Evolutionary conservation across 2,797 vertebrate species (phyloP).

Genomic region (Gymnocypris eckloni): DNA sequence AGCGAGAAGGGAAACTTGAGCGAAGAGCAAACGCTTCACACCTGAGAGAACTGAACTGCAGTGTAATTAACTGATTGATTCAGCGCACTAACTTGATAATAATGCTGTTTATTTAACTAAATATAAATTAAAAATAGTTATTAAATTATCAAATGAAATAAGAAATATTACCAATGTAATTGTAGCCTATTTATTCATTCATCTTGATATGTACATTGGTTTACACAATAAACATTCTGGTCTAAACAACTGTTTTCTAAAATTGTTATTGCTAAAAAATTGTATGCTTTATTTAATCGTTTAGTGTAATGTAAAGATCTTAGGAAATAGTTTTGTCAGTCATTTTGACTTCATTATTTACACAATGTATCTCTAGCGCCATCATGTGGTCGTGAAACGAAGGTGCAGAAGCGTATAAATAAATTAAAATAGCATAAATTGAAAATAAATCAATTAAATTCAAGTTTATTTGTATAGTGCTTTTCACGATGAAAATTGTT

Average conservation of each 20-base stretch:
- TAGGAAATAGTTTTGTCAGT: background rate
- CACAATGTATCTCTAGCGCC: background rate
- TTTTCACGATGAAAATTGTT: no score
- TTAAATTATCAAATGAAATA: background rate
- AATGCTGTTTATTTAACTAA: background rate
- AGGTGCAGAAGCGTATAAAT: background rate
- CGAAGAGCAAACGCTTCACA: background rate
- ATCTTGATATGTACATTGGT: background rate
- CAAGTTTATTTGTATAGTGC: no score
- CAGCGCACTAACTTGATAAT: background rate
- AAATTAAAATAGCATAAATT: background rate
- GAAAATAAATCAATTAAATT: no score
- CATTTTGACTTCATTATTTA: background rate
- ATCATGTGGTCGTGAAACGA: background rate
- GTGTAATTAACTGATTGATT: background rate
- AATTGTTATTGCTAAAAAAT: no score
- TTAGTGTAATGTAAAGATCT: background rate
- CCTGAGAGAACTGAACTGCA: background rate
- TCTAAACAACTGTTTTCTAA: background rate
- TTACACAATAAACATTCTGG: background rate
- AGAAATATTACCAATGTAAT: background rate
- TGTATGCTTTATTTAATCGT: background rate
- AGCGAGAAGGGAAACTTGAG: constrained; percentile 58
- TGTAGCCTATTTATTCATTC: background rate
- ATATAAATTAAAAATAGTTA: background rate